Conservation (phyloP, 2,888 invertebrate genomes). For the Argyresthia goedartella region DNA sequence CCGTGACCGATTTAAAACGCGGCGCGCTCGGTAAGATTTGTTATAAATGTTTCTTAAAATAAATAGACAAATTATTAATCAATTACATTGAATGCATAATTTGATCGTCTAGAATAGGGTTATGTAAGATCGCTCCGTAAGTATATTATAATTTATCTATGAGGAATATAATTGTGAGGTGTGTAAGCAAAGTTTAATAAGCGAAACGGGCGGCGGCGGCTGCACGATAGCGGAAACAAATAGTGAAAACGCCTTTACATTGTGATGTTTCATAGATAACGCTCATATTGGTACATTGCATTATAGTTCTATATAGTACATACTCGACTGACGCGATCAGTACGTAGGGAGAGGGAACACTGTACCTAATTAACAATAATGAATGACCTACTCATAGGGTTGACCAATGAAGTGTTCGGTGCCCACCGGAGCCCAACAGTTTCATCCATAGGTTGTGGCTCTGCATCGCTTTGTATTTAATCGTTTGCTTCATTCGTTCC, state of each 20-base stretch:
- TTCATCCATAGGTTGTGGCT: conserved; percentile 25
- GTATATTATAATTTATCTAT: conserved; percentile 67
- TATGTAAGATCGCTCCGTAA: conserved; percentile 70
- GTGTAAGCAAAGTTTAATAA: conserved; percentile 52
- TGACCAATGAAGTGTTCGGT: conserved; percentile 37
- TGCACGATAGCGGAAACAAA: conserved; percentile 50
- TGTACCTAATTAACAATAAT: conserved; percentile 43
- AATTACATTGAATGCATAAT: conserved; percentile 62
- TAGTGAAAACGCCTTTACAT: conserved; percentile 55
- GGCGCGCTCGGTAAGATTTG: conserved; percentile 40
- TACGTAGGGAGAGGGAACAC: conserved; percentile 49
- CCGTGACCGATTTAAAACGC: conserved; percentile 15
- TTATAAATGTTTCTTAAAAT: conserved; percentile 45
- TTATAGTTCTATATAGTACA: conserved; percentile 53
- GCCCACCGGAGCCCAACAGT: conserved; percentile 54
- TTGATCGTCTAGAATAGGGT: conserved; percentile 69
- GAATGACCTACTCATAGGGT: conserved; percentile 29
- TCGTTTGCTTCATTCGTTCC: conserved; percentile 44
- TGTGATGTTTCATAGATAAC: conserved; percentile 62
- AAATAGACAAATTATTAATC: conserved; percentile 61
- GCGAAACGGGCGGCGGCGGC: conserved; percentile 59
- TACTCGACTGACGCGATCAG: conserved; percentile 53
- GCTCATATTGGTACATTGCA: conserved; percentile 54
- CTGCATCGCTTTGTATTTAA: conserved; percentile 18
- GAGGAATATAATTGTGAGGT: conserved; percentile 47